Base-by-base conservation (phyloP, 2,888 invertebrate species). In the Hyposoter dolosus region DNA sequence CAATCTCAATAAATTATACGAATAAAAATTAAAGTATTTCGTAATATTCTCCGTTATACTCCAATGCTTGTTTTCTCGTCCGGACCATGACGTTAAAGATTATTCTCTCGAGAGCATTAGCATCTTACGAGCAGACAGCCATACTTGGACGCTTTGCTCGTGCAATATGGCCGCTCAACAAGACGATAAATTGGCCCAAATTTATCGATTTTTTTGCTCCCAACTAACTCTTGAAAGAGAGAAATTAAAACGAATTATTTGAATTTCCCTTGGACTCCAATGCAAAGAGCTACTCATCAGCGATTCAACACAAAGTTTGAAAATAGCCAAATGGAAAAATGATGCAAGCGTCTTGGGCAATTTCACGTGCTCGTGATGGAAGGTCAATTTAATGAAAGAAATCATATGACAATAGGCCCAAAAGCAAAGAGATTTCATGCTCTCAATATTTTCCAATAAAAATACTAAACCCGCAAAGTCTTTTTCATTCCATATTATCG, bases 61-160 rank as follows among this genome's bases (percentile, higher is more conserved):
- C 15, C 7, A 17, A 12, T 47, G 7, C 7, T 45, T 35, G 45
- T 28, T 69, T n/a, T 17, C 9, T 32, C n/a, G 15, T 32, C 7
- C 17, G 32, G 17, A 23, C 32, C 45, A 69, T 17, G 69, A 45
- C 23, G 12, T 15, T 4, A 53, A 23, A 56, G 12, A 56, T 56
- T 12, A 28, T 23, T 12, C 35, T 10, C 23, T 23, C 12, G 23
- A 17, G 17, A 40, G 15, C 23, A 17, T 15, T 2, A 47, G 43
- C 23, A 68, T 23, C 35, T 1, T 68, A 23, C 12, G 12, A 47
- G 28, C 28, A 28, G 47, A 45, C 69, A 28, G 47, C 69, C 69
- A 69, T 47, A 47, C 12, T 47, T 47, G 17, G 69, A 69, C 28
- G 28, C 28, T 69, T 69, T 28, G 15, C 28, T 60, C 28, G 60